Percentiles rank a stretch among this genome's conserved stretches.
phyloP scores from a whole-genome alignment of 1,140 invertebrate genomes.

The Tribolium madens region DNA sequence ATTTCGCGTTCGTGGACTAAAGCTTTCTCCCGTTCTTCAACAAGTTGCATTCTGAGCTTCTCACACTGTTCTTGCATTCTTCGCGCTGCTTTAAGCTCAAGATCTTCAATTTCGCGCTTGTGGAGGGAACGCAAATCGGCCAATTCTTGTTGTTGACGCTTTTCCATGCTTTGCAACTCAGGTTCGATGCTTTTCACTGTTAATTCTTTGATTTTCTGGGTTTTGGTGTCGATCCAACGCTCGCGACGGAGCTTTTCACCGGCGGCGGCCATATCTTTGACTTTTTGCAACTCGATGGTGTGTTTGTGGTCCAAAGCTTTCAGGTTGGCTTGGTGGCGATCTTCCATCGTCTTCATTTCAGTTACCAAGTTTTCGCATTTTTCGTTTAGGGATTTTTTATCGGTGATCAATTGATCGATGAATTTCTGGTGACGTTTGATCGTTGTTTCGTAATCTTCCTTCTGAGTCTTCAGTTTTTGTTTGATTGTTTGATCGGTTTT shows the following conservation, averaged over 20 bases:
- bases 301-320: constrained; percentile 75
- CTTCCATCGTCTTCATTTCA: constrained; percentile 70
- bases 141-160: constrained; percentile 72
- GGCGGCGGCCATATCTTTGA: constrained; percentile 74
- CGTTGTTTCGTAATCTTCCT: constrained; percentile 74
- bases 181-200: constrained; percentile 81
- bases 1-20: constrained; percentile 68
- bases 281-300: constrained; percentile 72
- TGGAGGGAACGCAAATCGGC: constrained; percentile 71
- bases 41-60: constrained; percentile 67
- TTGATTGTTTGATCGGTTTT: constrained; percentile 57
- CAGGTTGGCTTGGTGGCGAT: constrained; percentile 66
- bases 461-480: constrained; percentile 69
- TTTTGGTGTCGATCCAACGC: constrained; percentile 77
- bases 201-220: constrained; percentile 79
- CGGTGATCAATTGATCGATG: constrained; percentile 76
- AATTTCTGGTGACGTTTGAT: constrained; percentile 77
- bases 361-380: constrained; percentile 74
- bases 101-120: constrained; percentile 72
- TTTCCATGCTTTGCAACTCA: constrained; percentile 76
- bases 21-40: constrained; percentile 67
- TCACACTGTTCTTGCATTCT: constrained; percentile 69
- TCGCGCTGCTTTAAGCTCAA: constrained; percentile 69
- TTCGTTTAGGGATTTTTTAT: constrained; percentile 75
- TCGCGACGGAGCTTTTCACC: constrained; percentile 76